Percentiles rank a stretch among this genome's conserved stretches.
phyloP scores from a whole-genome alignment of 2,797 vertebrate genomes.

The Pseudomugil gertrudae region DNA sequence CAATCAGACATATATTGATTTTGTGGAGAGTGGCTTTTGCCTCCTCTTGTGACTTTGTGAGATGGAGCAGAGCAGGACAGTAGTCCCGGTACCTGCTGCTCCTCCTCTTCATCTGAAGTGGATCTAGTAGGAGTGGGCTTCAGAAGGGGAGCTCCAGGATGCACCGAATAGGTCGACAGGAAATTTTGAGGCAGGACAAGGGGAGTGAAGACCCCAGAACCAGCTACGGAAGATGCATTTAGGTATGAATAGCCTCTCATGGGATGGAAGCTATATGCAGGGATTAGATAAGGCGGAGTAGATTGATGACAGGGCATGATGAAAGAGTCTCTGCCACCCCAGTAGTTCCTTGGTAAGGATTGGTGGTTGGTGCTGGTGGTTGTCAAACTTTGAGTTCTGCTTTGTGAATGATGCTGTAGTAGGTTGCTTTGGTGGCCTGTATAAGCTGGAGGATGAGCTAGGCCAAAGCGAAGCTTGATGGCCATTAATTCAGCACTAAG shows the following conservation, averaged over 20 bases:
- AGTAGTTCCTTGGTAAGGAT: conserved; percentile 56
- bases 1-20: conserved; percentile 60
- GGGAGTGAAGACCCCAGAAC: conserved; percentile 60
- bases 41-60: conserved; percentile 74
- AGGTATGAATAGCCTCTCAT: conserved; percentile 69
- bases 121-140: conserved; percentile 48
- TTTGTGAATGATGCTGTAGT: conserved; percentile 44
- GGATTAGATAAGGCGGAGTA: conserved; percentile 62
- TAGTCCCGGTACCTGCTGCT: conserved; percentile 76
- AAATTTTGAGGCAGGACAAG: conserved; percentile 58
- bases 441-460: conserved; percentile 52
- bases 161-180: conserved; percentile 43
- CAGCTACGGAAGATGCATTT: conserved; percentile 39
- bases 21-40: conserved; percentile 26
- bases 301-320: conserved; percentile 39
- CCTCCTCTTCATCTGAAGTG: conserved; percentile 72
- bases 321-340: conserved; percentile 42
- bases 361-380: conserved; percentile 31
- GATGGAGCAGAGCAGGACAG: conserved; percentile 69
- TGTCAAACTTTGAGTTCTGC: conserved; percentile 11
- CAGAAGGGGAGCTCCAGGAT: conserved; percentile 31
- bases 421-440: conserved; percentile 53
- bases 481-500: conserved; percentile 86
- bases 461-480: conserved; percentile 83
- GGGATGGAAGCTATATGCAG: conserved; percentile 67